Evolutionary conservation across 2,888 invertebrate species (phyloP).

Genomic region (Acleris laterana): DNA sequence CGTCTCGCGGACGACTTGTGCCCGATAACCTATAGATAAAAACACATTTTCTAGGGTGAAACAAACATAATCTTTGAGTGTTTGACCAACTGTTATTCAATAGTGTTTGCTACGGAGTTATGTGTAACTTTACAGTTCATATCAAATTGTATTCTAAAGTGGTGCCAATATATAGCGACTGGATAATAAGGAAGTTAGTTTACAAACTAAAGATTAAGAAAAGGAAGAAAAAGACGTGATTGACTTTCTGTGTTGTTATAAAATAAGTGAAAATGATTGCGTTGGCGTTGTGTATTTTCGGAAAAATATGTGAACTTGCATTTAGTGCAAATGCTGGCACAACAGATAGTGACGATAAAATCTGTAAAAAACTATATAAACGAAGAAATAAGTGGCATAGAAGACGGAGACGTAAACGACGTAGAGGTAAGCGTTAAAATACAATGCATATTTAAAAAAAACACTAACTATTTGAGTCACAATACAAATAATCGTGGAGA

Average conservation of each 20-base stretch:
- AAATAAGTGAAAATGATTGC: conserved; percentile 63
- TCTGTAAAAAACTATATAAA: conserved; percentile 26
- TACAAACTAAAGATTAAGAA: conserved; percentile 53
- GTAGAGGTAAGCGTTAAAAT: conserved; percentile 46
- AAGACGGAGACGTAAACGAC: conserved; percentile 46
- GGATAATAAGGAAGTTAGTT: conserved; percentile 45
- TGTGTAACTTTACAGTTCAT: conserved; percentile 48
- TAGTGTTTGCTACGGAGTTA: conserved; percentile 49
- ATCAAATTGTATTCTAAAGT: conserved; percentile 44
- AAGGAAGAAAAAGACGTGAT: conserved; percentile 56
- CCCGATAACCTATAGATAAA: conserved; percentile 69
- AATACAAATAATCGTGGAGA: too few relatives aligned
- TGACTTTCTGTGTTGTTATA: conserved; percentile 23
- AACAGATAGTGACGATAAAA: conserved; percentile 39
- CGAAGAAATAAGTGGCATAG: conserved; percentile 43
- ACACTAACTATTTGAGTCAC: too few relatives aligned
- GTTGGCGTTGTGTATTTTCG: conserved; percentile 64
- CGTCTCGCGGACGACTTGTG: conserved; percentile 48
- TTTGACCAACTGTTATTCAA: conserved; percentile 37
- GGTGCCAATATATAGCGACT: conserved; percentile 39
- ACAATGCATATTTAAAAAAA: too few relatives aligned
- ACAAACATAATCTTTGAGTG: conserved; percentile 32
- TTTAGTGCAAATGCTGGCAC: conserved; percentile 46
- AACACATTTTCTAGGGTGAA: conserved; percentile 42
- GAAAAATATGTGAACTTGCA: conserved; percentile 62